A percentile compares a stretch with the other conserved stretches of the same genome.
phyloP scores from a whole-genome alignment of 1,140 invertebrate species.

The Carposina sasakii region DNA sequence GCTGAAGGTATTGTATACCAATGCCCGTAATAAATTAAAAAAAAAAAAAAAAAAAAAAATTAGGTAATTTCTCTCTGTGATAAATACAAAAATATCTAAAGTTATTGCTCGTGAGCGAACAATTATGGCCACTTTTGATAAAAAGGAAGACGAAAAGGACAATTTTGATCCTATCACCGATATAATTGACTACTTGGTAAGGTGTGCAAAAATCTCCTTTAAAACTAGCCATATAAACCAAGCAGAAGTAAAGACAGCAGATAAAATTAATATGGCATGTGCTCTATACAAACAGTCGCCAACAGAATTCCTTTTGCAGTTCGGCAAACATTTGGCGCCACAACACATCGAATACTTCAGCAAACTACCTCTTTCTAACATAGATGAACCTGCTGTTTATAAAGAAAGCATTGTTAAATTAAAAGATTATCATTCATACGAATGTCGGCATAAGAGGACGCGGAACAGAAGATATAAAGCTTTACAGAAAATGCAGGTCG shows the following conservation, averaged over 20 bases:
- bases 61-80: too few species aligned
- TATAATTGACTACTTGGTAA: constrained; percentile 66
- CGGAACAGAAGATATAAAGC: constrained; percentile 90
- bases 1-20: too few species aligned
- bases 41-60: too few species aligned
- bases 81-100: too few species aligned
- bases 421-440: constrained; percentile 70
- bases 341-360: constrained; percentile 82
- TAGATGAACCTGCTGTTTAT: constrained; percentile 74
- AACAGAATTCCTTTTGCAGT: constrained; percentile 81
- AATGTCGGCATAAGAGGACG: constrained; percentile 73
- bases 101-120: too few species aligned
- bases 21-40: too few species aligned
- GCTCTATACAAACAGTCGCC: constrained; percentile 79
- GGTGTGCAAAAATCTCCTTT: constrained; percentile 73
- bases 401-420: constrained; percentile 75
- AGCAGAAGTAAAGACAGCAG: constrained; percentile 77
- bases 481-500: constrained; percentile 80
- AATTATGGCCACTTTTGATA: too few species aligned
- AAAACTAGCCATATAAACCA: constrained; percentile 87
- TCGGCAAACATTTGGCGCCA: constrained; percentile 80
- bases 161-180: constrained; percentile 63
- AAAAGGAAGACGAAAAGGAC: constrained; percentile 25
- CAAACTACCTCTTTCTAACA: constrained; percentile 36
- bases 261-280: constrained; percentile 81